Evolutionary conservation across 2,888 invertebrate genomes (phyloP).

Genomic region (Ametastegia equiseti): DNA sequence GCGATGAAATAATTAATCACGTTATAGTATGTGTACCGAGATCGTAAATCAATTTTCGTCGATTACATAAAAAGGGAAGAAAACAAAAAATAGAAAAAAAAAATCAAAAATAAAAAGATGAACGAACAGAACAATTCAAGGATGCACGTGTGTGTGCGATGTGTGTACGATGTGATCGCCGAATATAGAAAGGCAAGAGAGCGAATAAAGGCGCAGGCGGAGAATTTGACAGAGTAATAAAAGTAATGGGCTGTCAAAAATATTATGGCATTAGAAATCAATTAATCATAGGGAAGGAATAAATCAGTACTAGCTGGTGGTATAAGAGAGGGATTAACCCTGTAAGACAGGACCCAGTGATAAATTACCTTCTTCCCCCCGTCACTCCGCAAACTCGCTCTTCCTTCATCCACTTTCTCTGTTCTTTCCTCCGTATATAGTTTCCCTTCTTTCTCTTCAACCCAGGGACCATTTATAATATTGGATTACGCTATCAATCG

Average conservation of each 20-base stretch:
- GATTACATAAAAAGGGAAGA: background rate
- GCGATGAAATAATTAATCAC: background rate
- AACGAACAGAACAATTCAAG: background rate
- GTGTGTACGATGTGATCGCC: background rate
- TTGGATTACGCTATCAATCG: slow-evolving; percentile 68
- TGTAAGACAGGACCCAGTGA: slow-evolving; percentile 61
- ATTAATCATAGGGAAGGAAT: slow-evolving; percentile 62
- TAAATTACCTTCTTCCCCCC: slow-evolving; percentile 62
- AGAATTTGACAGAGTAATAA: slow-evolving; percentile 42
- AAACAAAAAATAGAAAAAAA: background rate
- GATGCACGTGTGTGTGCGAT: background rate
- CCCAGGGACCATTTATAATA: slow-evolving; percentile 66
- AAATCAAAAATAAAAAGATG: background rate
- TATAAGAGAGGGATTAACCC: slow-evolving; percentile 65
- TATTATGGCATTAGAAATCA: slow-evolving; percentile 59
- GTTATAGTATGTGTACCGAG: background rate
- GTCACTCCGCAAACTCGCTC: slow-evolving; percentile 6
- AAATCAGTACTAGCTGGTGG: slow-evolving; percentile 60
- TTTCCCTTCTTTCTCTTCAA: slow-evolving; percentile 49
- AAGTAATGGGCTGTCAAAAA: slow-evolving; percentile 51
- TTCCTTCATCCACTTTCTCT: slow-evolving; percentile 26
- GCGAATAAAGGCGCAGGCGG: background rate
- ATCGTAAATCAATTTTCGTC: background rate
- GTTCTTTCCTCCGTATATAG: background rate
- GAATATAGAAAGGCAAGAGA: background rate